Percentiles rank a stretch among this genome's conserved stretches.
These are phyloP conservation scores for Telenomus remus DNA, from an alignment of 1,140 invertebrate genomes.

Conservation along the genomic window DNA sequence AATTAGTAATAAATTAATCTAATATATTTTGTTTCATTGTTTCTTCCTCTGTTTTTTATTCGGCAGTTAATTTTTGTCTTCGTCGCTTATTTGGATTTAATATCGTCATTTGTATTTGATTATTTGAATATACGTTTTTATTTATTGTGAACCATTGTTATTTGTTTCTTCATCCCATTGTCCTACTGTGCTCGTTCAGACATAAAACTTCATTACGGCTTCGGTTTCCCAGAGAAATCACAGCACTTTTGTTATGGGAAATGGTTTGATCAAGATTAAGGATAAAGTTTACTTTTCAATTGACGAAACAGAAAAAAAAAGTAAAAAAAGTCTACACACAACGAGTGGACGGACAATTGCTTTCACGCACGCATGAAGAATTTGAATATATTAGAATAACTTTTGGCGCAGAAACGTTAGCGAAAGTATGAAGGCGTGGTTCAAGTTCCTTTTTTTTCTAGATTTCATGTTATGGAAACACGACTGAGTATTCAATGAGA, in stretches of 20 bases:
- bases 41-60: slow-evolving; percentile 37
- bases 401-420: slow-evolving; percentile 22
- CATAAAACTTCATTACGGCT: background rate
- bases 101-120: slow-evolving; percentile 22
- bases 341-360: slow-evolving; percentile 21
- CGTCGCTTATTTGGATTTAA: slow-evolving; percentile 7
- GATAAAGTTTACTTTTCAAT: background rate
- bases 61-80: slow-evolving; percentile 22
- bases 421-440: slow-evolving; percentile 44
- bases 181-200: background rate
- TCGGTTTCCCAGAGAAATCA: too few species aligned
- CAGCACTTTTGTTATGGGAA: background rate
- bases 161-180: slow-evolving; percentile 26
- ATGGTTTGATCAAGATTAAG: background rate
- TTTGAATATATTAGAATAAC: slow-evolving; percentile 34
- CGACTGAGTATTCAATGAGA: slow-evolving; percentile 4
- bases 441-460: slow-evolving; percentile 19
- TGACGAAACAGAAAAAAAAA: slow-evolving; percentile 3
- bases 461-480: background rate
- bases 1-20: slow-evolving; percentile 48
- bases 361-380: slow-evolving; percentile 34
- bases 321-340: slow-evolving; percentile 4
- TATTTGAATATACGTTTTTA: slow-evolving; percentile 46
- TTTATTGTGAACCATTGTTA: slow-evolving; percentile 30
- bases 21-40: slow-evolving; percentile 35